Base-by-base conservation (phyloP, 1,140 invertebrate species). In the Pogonognathellus flavescens region DNA sequence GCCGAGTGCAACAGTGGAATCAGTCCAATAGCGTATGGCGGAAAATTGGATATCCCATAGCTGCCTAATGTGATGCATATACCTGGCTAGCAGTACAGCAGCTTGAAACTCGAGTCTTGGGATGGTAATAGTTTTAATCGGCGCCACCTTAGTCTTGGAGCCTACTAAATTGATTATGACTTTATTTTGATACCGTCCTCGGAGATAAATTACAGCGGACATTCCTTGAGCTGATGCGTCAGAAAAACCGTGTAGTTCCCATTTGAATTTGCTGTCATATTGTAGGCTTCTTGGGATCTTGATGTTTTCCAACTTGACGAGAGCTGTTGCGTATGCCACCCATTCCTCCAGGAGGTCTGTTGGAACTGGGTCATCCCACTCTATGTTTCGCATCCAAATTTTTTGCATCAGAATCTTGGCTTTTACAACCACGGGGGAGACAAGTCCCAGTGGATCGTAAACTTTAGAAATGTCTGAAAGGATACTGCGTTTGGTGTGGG, bases 321-420 rank as follows among this genome's bases (percentile, higher is more conserved):
- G 31, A 6, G 31, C 31, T 6, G 31, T 41, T 1, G 31, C 31
- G 31, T 41, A 41, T 1, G 31, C 1, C 1, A 13, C 55, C 88
- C 87, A 89, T 76, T 80, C 52, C 2, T 55, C 25, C 11, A 13
- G n/a, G 20, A 70, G 20, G 8, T 82, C 1, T 16, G 59, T 20
- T 31, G 31, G 55, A 59, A 87, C 59, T 52, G 49, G 22, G 20
- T 88, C 83, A 22, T 88, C 86, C 86, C 50, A 90, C 2, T 41
- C 22, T 5, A 87, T 49, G 2, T 60, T 82, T 9, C 57, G 14
- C 2, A 20, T 22, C 86, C 87, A 88, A 13, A 87, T 80, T 25
- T 86, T 25, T 72, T 89, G 87, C 70, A 88, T 22, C 14, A 89
- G 18, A 0, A 88, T 85, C 59, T 86, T 87, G 0, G 84, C 70